These are phyloP conservation scores for Megalopta genalis DNA, from an alignment of 1,140 invertebrate species.

Conservation along the genomic window DNA sequence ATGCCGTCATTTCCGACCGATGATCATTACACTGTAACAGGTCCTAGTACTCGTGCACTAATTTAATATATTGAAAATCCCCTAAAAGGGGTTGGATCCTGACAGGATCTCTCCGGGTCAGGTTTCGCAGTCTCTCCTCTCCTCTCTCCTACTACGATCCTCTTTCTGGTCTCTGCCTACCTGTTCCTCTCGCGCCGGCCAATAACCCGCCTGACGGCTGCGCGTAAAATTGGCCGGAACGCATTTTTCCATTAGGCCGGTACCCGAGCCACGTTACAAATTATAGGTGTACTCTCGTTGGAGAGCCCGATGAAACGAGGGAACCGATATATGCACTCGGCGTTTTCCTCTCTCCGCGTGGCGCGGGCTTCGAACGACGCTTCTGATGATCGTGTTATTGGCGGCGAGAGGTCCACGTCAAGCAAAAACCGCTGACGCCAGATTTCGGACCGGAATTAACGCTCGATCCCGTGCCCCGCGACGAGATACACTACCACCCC, in stretches of 20 bases:
- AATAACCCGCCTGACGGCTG: conserved; percentile 60
- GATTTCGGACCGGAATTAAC: neutral
- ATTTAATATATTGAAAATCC: no score
- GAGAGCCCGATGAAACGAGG: conserved; percentile 61
- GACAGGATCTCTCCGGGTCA: neutral
- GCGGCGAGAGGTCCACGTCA: neutral
- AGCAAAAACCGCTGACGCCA: neutral
- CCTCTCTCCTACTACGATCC: neutral
- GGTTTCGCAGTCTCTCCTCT: neutral
- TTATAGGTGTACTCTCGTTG: conserved; percentile 74
- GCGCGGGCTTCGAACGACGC: conserved; percentile 24
- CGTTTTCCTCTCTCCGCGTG: conserved; percentile 48
- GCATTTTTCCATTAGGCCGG: conserved; percentile 74
- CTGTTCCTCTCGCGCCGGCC: conserved; percentile 29
- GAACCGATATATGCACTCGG: conserved; percentile 58
- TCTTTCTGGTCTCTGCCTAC: conserved; percentile 14
- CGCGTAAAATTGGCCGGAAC: conserved; percentile 73
- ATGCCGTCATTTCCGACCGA: no score
- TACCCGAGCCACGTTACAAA: conserved; percentile 70
- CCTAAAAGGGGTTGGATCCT: no score
- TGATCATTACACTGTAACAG: no score
- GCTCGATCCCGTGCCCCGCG: neutral
- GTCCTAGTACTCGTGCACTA: no score
- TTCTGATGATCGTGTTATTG: conserved; percentile 9
- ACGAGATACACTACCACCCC: neutral